phyloP scores from a whole-genome alignment of 2,797 vertebrate genomes.

The Monodelphis domestica region DNA sequence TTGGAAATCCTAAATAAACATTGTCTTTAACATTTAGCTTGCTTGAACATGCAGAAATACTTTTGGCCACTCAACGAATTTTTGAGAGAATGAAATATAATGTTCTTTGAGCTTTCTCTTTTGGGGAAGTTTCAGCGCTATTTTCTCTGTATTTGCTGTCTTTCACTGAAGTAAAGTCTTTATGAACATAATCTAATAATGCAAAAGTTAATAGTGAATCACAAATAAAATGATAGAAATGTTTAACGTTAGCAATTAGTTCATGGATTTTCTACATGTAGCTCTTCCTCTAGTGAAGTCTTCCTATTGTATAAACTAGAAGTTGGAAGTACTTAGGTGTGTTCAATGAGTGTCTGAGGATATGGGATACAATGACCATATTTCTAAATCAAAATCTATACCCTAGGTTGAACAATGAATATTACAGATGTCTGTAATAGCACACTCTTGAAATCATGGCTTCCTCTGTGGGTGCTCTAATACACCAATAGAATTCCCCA shows the following conservation, averaged over 20 bases:
- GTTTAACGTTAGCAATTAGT: not conserved
- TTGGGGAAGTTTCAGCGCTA: not conserved
- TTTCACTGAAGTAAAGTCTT: not conserved
- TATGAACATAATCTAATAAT: not conserved
- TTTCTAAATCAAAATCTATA: too few relatives aligned
- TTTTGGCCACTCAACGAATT: not conserved
- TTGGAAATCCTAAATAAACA: not conserved
- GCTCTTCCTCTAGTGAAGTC: not conserved
- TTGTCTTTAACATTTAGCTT: not conserved
- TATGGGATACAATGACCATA: too few relatives aligned
- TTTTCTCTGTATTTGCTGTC: not conserved
- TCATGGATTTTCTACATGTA: not conserved
- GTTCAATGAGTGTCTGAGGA: too few relatives aligned
- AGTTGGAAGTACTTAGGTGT: too few relatives aligned
- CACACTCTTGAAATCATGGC: too few relatives aligned
- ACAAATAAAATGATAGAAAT: not conserved
- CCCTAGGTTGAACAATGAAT: too few relatives aligned
- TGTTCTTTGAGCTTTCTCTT: not conserved
- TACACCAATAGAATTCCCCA: too few relatives aligned
- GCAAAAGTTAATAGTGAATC: not conserved
- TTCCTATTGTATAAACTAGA: not conserved
- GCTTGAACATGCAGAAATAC: not conserved
- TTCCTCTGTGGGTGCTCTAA: too few relatives aligned
- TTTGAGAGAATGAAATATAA: not conserved
- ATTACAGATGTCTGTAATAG: too few relatives aligned